Evolutionary conservation across 2,888 invertebrate species (phyloP).

Genomic region (Drosophila merina): DNA sequence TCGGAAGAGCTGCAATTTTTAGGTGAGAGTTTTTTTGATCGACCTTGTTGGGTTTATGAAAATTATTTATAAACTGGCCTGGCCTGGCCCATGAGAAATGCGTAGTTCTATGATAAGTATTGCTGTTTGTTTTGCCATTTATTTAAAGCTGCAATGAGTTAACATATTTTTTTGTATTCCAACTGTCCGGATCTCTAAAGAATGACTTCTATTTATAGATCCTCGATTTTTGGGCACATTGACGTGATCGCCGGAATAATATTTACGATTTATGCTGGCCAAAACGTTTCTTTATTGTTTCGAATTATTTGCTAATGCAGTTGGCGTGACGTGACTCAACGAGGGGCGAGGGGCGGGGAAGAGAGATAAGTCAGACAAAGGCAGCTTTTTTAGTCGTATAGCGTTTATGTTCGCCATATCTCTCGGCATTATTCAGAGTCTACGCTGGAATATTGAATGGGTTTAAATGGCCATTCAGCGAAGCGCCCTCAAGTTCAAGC

Average conservation of each 20-base stretch:
- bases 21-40: constrained; percentile 6
- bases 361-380: constrained; percentile 25
- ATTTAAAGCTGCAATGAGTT: constrained; percentile 22
- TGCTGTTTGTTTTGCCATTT: constrained; percentile 24
- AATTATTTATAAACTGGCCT: not conserved
- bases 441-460: not conserved
- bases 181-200: constrained; percentile 6
- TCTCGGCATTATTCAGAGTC: not conserved
- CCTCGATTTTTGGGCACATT: constrained; percentile 2
- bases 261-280: constrained; percentile 1
- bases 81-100: constrained; percentile 10
- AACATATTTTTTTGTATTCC: constrained; percentile 6
- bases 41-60: constrained; percentile 6
- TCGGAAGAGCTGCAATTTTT: not conserved
- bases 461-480: not conserved
- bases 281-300: not conserved
- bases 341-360: not conserved
- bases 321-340: constrained; percentile 17
- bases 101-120: constrained; percentile 14
- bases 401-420: not conserved
- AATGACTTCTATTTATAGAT: constrained; percentile 24
- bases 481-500: not conserved
- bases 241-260: constrained; percentile 12
- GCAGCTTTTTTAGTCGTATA: no score
- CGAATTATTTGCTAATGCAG: constrained; percentile 8